A percentile compares a stretch with the other conserved stretches of the same genome.
phyloP scores from a whole-genome alignment of 2,888 invertebrate genomes.

The Anagyrus pseudococci region DNA sequence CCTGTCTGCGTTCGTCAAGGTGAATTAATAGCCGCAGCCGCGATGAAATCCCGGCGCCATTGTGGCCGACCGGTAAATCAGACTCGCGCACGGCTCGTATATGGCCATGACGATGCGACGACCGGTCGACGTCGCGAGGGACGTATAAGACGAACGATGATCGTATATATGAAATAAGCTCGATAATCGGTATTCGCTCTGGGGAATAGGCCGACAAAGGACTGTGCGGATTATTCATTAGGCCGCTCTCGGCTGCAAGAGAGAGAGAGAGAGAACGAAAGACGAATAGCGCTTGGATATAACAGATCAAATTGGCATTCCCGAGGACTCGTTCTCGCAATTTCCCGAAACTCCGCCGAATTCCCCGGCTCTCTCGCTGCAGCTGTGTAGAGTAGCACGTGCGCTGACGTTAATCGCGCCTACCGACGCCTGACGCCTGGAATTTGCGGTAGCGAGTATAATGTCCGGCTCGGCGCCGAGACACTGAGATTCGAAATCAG shows the following conservation, averaged over 20 bases:
- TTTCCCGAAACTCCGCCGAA: neutral
- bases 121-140: too few species aligned
- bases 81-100: neutral
- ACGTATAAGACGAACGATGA: too few species aligned
- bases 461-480: neutral
- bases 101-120: too few species aligned
- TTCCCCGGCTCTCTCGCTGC: neutral
- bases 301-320: conserved; percentile 56
- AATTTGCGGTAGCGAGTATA: neutral
- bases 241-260: neutral
- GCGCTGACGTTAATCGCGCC: neutral
- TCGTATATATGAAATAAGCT: neutral
- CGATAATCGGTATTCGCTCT: neutral
- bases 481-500: neutral
- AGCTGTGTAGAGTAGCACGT: neutral
- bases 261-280: conserved; percentile 16
- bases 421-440: neutral
- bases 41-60: too few species aligned
- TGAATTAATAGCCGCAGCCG: too few species aligned
- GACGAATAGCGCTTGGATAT: conserved; percentile 43
- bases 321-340: conserved; percentile 28
- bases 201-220: neutral
- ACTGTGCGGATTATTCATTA: neutral
- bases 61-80: too few species aligned
- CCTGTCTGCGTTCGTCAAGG: too few species aligned